Conservation (phyloP, 2,113 vertebrate genomes). For the Climacteris rufus region DNA sequence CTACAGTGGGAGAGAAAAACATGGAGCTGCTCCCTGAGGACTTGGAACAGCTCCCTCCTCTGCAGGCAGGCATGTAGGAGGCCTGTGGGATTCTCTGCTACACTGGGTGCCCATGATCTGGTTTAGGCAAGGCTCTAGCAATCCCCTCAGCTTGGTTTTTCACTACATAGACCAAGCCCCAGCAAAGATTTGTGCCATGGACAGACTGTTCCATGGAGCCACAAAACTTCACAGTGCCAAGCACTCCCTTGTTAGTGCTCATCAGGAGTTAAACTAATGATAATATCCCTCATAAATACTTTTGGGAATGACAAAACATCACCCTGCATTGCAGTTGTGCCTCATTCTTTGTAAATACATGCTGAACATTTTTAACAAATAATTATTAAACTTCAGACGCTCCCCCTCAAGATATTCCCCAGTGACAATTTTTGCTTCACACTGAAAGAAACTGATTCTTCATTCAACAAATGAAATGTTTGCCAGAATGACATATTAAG, state of each 20-base stretch:
- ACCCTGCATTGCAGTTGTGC: not conserved
- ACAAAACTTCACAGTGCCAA: not conserved
- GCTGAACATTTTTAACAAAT: not conserved
- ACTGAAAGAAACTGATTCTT: not conserved
- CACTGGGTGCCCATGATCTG: not conserved
- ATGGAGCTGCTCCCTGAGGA: not conserved
- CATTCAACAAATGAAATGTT: not conserved
- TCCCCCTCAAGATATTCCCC: not conserved
- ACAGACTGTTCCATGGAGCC: not conserved
- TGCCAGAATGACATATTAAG: not conserved
- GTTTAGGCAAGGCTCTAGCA: not conserved
- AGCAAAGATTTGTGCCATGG: fast-evolving
- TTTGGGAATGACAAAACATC: not conserved
- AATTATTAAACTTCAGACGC: not conserved
- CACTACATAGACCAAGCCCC: not conserved
- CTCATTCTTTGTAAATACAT: not conserved
- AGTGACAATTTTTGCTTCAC: not conserved
- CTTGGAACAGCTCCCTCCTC: not conserved
- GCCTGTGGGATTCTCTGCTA: not conserved
- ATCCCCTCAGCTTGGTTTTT: not conserved
- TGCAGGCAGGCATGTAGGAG: not conserved
- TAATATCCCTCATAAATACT: not conserved
- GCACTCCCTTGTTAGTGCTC: not conserved
- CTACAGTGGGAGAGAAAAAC: not conserved
- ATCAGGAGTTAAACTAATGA: not conserved